Conservation (phyloP, 2,888 invertebrate species). For the Platypus cylindrus region DNA sequence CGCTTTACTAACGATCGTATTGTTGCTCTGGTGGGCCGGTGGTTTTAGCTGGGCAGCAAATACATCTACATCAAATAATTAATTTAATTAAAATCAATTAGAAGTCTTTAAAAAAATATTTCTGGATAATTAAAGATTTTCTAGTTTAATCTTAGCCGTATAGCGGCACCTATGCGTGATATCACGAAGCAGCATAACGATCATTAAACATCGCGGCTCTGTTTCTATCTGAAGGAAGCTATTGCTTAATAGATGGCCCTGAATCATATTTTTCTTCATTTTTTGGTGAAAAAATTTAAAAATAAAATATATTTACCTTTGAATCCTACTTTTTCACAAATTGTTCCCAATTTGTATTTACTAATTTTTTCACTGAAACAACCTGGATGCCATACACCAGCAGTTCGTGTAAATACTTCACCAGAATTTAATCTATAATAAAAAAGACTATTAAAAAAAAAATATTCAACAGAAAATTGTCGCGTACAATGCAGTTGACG, state of each 20-base stretch:
- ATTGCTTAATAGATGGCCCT: no score
- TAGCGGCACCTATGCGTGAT: no score
- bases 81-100: no score
- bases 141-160: no score
- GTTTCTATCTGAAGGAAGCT: no score
- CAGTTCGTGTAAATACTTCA: constrained; percentile 50
- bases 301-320: constrained; percentile 33
- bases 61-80: no score
- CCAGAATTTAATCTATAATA: constrained; percentile 39
- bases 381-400: constrained; percentile 60
- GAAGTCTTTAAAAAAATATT: constrained; percentile 1
- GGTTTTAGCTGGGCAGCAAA: constrained; percentile 29
- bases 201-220: no score
- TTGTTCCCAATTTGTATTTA: constrained; percentile 41
- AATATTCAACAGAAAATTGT: no score
- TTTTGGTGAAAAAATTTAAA: not conserved
- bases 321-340: constrained; percentile 52
- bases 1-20: constrained; percentile 15
- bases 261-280: no score
- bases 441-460: constrained; percentile 1
- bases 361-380: constrained; percentile 47
- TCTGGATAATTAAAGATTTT: no score
- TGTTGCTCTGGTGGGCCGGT: constrained; percentile 12
- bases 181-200: no score
- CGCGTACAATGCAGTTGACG: no score